Evolutionary conservation across 2,888 invertebrate species (phyloP).

Genomic region (Agrenia bidenticulata): DNA sequence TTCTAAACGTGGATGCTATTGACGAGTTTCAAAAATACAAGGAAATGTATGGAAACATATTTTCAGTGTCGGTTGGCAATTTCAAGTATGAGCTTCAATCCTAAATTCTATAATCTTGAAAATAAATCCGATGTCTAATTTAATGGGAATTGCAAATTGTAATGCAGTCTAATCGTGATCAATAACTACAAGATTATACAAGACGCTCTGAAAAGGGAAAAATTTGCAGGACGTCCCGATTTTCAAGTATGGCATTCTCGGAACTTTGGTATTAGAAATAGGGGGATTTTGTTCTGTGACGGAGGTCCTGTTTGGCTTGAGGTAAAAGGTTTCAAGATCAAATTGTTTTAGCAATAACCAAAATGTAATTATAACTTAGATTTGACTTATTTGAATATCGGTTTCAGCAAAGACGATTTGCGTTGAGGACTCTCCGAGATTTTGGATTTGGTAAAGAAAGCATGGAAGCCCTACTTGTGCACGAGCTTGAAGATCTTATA

Average conservation of each 20-base stretch:
- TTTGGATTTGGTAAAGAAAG: conserved; percentile 47
- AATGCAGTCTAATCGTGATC: conserved; percentile 41
- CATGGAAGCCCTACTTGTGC: conserved; percentile 45
- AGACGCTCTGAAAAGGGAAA: conserved; percentile 43
- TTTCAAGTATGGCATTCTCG: conserved; percentile 36
- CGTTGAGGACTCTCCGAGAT: conserved; percentile 26
- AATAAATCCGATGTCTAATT: no score
- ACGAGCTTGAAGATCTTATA: conserved; percentile 43
- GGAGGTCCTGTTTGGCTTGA: conserved; percentile 41
- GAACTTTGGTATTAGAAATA: conserved; percentile 39
- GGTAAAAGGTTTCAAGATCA: neutral
- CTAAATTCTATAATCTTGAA: neutral
- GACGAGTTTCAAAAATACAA: conserved; percentile 39
- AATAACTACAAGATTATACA: conserved; percentile 38
- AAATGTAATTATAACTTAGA: neutral
- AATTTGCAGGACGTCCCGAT: conserved; percentile 45
- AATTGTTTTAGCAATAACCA: neutral
- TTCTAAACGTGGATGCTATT: conserved; percentile 27
- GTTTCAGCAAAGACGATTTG: conserved; percentile 33
- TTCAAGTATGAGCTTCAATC: conserved; percentile 34
- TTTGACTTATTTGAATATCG: no score
- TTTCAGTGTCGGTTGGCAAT: conserved; percentile 40
- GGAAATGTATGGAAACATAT: conserved; percentile 45
- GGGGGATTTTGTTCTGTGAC: conserved; percentile 46
- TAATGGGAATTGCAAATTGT: neutral